Conservation (phyloP, 2,797 vertebrate species). For the Rallus crepitans region DNA sequence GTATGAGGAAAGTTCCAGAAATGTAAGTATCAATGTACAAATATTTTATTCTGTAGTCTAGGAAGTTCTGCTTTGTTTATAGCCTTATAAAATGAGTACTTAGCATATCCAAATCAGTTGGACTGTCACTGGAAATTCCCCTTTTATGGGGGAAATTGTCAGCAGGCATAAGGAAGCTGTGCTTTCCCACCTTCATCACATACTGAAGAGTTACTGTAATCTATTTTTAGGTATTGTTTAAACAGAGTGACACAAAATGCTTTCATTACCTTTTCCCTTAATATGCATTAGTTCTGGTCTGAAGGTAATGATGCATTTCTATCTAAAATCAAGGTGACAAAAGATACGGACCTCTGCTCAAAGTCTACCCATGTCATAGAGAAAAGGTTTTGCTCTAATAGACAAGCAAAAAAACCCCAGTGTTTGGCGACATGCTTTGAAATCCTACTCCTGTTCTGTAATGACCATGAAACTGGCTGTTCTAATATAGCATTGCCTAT, state of each 20-base stretch:
- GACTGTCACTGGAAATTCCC: background rate
- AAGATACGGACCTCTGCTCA: background rate
- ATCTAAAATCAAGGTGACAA: background rate
- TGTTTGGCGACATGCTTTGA: background rate
- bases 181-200: background rate
- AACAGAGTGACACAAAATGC: background rate
- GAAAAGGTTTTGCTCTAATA: background rate
- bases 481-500: too few species aligned
- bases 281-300: background rate
- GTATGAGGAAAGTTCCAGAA: background rate
- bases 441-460: background rate
- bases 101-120: background rate
- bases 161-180: background rate
- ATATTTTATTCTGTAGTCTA: background rate
- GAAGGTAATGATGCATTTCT: background rate
- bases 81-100: background rate
- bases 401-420: rapidly evolving
- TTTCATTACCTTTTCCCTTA: background rate
- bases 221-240: background rate
- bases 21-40: background rate
- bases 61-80: background rate
- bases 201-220: background rate
- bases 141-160: background rate
- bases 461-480: background rate
- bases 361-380: background rate